Conservation (phyloP, 2,888 invertebrate species). For the Hanleya hanleyi region DNA sequence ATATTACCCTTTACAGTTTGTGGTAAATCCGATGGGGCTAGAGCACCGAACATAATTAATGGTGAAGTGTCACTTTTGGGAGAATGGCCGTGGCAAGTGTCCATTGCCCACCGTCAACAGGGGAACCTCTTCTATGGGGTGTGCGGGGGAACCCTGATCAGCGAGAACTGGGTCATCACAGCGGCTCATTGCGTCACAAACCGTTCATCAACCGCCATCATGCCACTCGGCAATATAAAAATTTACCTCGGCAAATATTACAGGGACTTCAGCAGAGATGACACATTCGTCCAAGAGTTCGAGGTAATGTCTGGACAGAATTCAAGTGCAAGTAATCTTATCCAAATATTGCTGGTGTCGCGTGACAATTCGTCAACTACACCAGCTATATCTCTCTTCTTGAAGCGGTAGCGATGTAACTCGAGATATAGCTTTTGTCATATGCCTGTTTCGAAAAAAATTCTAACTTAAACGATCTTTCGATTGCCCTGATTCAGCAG, state of each 20-base stretch:
- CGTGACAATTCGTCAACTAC: too few relatives aligned
- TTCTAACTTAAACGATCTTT: too few relatives aligned
- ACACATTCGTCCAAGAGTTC: background rate
- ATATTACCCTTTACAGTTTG: background rate
- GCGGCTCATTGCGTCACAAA: constrained; percentile 2
- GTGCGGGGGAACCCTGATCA: background rate
- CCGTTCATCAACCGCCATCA: background rate
- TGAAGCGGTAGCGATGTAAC: too few relatives aligned
- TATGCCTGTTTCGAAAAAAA: too few relatives aligned
- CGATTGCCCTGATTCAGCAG: too few relatives aligned
- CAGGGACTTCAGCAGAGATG: background rate
- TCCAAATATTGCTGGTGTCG: too few relatives aligned
- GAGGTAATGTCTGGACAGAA: too few relatives aligned
- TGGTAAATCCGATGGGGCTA: background rate
- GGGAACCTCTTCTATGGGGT: background rate
- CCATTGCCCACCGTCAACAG: background rate
- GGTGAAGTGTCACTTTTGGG: background rate
- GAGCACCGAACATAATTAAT: background rate
- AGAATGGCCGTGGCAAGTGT: constrained; percentile 2
- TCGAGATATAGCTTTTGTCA: too few relatives aligned
- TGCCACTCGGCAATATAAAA: background rate
- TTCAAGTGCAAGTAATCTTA: too few relatives aligned
- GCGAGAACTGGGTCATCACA: background rate
- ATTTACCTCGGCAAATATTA: background rate
- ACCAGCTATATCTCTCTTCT: too few relatives aligned